phyloP scores from a whole-genome alignment of 2,113 vertebrate genomes.

The Zeus faber region DNA sequence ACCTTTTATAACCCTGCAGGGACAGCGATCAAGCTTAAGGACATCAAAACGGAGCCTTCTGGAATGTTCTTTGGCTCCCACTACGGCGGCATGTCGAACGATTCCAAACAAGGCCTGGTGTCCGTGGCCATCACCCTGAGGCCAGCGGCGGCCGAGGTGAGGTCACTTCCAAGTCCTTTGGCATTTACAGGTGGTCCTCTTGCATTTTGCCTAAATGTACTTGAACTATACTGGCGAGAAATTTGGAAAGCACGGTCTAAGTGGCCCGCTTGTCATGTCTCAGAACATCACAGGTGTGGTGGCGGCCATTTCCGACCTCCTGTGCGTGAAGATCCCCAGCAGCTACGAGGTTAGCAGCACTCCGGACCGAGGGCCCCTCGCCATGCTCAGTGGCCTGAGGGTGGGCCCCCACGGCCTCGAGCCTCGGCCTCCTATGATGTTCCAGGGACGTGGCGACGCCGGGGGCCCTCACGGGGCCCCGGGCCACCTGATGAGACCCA shows the following conservation, averaged over 20 bases:
- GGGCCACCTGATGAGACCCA: slow-evolving; percentile 45
- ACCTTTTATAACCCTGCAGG: slow-evolving; percentile 61
- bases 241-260: background rate
- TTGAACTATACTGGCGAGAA: background rate
- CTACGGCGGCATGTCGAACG: slow-evolving; percentile 78
- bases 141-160: slow-evolving; percentile 91
- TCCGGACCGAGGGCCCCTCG: slow-evolving; percentile 73
- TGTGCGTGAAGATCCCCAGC: slow-evolving; percentile 87
- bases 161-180: slow-evolving; percentile 6
- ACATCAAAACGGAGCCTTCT: slow-evolving; percentile 86
- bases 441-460: slow-evolving; percentile 48
- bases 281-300: slow-evolving; percentile 89
- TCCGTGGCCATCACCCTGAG: slow-evolving; percentile 96
- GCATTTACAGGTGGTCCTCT: background rate
- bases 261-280: slow-evolving; percentile 1
- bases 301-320: slow-evolving; percentile 72
- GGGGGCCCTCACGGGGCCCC: slow-evolving; percentile 40
- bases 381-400: slow-evolving; percentile 63
- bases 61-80: slow-evolving; percentile 69
- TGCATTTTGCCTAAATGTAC: no score
- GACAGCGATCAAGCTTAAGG: slow-evolving; percentile 80
- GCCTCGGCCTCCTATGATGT: slow-evolving; percentile 50
- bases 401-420: slow-evolving; percentile 57
- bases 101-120: slow-evolving; percentile 88
- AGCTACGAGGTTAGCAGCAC: slow-evolving; percentile 91